Base-by-base conservation (phyloP, 2,888 invertebrate species). In the Panopea generosa region DNA sequence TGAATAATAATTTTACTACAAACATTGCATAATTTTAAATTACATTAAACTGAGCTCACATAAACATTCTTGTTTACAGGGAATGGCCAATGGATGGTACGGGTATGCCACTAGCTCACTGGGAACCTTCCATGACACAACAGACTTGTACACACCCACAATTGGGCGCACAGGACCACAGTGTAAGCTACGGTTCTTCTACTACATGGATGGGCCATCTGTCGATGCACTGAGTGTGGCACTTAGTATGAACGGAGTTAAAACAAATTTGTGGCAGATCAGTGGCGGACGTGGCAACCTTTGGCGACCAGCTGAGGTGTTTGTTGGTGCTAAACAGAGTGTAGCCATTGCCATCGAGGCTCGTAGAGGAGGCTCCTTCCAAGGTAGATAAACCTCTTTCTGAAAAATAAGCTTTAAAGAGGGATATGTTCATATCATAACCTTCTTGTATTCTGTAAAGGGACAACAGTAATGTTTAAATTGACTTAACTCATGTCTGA, bases 91-190 rank as follows among this genome's bases (percentile, higher is more conserved):
- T 9, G 90, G 88, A n/a, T 86, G 77, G 69, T 88, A 84, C 56
- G 66, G 86, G 0, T 85, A 78, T 70, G 87, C 88, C 0, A 85
- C 89, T 57, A 87, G 86, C 53, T 86, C 89, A 2, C 71, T 65
- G 16, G 89, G 88, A 7, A 26, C 55, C 4, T 83, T 75, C 65
- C 72, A 75, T 26, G 86, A 88, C 57, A 79, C 70, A 6, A 84
- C 88, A 6, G 67, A 76, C 11, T 43, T 88, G 0, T 77, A 76
- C 60, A 82, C 86, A 6, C 78, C 86, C 0, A 65, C 50, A 7
- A 84, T 87, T 11, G 67, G 84, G 2, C 66, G 74, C 7, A 84
- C 85, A 7, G 90, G 88, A 16, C 88, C 89, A 11, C 88, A 87
- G 69, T 90, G 90, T 74, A 68, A 49, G 14, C 70, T 89, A 16